phyloP scores from a whole-genome alignment of 2,888 invertebrate species.

The Bellardia bayeri region DNA sequence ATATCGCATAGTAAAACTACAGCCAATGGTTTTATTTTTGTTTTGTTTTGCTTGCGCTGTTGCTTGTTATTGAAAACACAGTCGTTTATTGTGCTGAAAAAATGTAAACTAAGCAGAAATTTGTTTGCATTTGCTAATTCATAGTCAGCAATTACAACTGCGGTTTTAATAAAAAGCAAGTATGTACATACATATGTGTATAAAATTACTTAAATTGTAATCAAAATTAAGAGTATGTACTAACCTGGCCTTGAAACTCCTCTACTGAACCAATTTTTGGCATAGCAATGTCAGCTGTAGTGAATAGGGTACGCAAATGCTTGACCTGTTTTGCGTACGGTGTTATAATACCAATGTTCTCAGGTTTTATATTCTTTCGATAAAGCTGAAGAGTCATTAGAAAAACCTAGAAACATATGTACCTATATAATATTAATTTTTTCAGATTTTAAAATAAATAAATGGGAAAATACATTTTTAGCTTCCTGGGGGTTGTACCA shows the following conservation, averaged over 20 bases:
- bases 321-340: constrained; percentile 96
- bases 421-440: neutral
- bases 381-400: constrained; percentile 87
- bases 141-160: no score
- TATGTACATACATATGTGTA: no score
- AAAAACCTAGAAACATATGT: constrained; percentile 83
- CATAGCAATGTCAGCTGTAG: constrained; percentile 84
- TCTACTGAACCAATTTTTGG: constrained; percentile 93
- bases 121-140: no score
- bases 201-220: no score
- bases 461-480: constrained; percentile 75
- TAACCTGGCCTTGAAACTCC: constrained; percentile 94
- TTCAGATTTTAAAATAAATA: neutral
- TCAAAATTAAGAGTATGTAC: neutral
- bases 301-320: constrained; percentile 80
- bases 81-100: no score
- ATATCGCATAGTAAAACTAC: no score
- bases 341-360: constrained; percentile 92
- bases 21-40: no score
- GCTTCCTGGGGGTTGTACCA: constrained; percentile 95
- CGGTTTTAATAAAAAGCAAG: no score
- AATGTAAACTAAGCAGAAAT: no score
- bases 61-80: no score
- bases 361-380: constrained; percentile 86
- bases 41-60: no score